A percentile compares a stretch with the other conserved stretches of the same genome.
These are phyloP conservation scores for Gymnoscopelus microlampas DNA, from an alignment of 2,797 vertebrate species.

Conservation along the genomic window DNA sequence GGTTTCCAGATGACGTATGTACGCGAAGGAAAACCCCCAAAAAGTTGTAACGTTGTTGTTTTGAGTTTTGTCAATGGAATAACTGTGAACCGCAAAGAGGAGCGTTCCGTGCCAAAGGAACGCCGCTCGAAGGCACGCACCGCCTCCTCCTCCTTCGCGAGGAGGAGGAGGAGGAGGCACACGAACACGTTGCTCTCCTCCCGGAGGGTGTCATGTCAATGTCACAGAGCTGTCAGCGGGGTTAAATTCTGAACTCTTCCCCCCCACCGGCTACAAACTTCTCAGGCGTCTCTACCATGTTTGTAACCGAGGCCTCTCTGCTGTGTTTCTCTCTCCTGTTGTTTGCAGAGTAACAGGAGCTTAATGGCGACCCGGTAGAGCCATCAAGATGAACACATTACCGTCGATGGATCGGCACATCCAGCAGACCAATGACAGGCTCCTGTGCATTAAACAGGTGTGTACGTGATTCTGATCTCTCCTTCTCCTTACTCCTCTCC, in stretches of 20 bases:
- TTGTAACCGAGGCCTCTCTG: no score
- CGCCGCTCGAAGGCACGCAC: slow-evolving; percentile 24
- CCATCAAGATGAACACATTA: slow-evolving; percentile 96
- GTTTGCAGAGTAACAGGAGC: slow-evolving; percentile 85
- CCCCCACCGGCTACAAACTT: slow-evolving; percentile 25
- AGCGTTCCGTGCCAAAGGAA: slow-evolving; percentile 34
- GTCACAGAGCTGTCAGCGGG: slow-evolving; percentile 41
- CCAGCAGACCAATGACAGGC: slow-evolving; percentile 99
- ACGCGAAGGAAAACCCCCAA: no score
- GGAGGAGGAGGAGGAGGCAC: slow-evolving; percentile 31
- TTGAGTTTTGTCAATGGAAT: slow-evolving; percentile 31
- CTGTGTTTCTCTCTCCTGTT: slow-evolving; percentile 57
- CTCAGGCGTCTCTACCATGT: slow-evolving; percentile 43
- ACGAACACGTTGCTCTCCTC: slow-evolving; percentile 28
- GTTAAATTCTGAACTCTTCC: slow-evolving; percentile 49
- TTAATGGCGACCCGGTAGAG: slow-evolving; percentile 99
- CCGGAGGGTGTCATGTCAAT: slow-evolving; percentile 3
- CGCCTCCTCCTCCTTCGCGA: slow-evolving; percentile 17
- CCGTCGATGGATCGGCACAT: slow-evolving; percentile 99
- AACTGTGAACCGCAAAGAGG: slow-evolving; percentile 8
- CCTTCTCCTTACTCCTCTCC: background rate
- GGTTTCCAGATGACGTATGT: no score
- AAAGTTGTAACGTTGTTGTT: background rate
- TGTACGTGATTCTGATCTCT: slow-evolving; percentile 1
- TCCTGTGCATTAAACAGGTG: slow-evolving; percentile 99